Evolutionary conservation across 2,113 vertebrate genomes (phyloP).

Genomic region (Aphyosemion australe): DNA sequence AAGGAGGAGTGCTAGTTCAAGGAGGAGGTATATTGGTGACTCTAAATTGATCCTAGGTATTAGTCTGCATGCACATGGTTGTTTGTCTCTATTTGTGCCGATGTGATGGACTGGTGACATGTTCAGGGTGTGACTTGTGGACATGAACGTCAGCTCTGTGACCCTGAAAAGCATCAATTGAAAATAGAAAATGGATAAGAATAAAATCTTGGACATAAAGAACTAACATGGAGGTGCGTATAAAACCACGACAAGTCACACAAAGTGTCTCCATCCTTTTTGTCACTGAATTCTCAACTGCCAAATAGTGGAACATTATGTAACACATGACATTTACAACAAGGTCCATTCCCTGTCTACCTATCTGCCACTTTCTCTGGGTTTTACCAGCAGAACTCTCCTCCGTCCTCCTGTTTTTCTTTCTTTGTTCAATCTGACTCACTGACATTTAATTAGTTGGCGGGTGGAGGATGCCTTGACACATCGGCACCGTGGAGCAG

Average conservation of each 20-base stretch:
- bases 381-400: not conserved
- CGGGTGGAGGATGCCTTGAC: slow-evolving; percentile 72
- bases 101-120: too few relatives aligned
- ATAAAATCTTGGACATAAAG: not conserved
- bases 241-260: slow-evolving; percentile 17
- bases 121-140: too few relatives aligned
- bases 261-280: slow-evolving; percentile 15
- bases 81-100: too few relatives aligned
- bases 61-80: too few relatives aligned
- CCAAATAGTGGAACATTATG: slow-evolving; percentile 44
- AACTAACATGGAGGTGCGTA: not conserved
- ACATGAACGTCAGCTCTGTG: too few relatives aligned
- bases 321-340: slow-evolving; percentile 70
- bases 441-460: slow-evolving; percentile 84
- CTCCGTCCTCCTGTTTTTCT: slow-evolving; percentile 4
- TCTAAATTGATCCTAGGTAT: too few relatives aligned
- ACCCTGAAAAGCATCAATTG: too few relatives aligned
- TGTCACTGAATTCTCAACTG: slow-evolving; percentile 36
- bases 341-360: slow-evolving; percentile 47
- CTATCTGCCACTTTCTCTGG: slow-evolving; percentile 41
- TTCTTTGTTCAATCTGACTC: slow-evolving; percentile 52
- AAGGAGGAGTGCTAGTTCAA: too few relatives aligned
- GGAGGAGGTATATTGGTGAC: too few relatives aligned
- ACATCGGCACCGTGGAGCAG: slow-evolving; percentile 74
- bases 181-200: not conserved